Evolutionary conservation across 23 tunicate species (phyloP), one percentile per base, ranked within the genome.

Genomic region (Oikopleura vanhoeffeni): DNA sequence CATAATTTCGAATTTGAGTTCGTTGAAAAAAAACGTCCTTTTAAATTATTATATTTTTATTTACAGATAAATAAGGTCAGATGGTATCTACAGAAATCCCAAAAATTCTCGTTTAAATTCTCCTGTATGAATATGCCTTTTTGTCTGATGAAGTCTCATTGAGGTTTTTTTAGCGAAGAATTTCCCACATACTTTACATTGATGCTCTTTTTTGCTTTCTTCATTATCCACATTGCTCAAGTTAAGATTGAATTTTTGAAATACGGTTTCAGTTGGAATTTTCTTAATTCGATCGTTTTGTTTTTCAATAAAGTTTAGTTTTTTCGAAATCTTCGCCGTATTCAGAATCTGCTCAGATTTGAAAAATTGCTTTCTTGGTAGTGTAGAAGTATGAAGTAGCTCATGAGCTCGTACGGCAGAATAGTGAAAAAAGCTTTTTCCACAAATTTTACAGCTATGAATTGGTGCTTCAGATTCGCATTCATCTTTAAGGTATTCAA

Each of bases 361-460:
- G 79, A 71, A 30, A 33, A 71, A 18, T 71, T 71, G 27, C 38
- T 71, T 71, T 24, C 79, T 33, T 18, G 79, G 79, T 71, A 71
- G 35, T 2, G 79, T 71, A 33, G 79, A 71, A 71, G 79, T 71
- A 30, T 71, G 79, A 38, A 71, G 79, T 3, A 71, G 79, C 32
- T 71, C 79, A 71, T 71, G 79, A 28, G 79, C 79, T 13, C 27
- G 4, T 38, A 13, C 35, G 38, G 79, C 79, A 38, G 79, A 71
- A 33, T 71, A 33, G 79, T 71, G 79, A 30, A 71, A 71, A 30
- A 71, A 71, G 27, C 35, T 32, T 38, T 71, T 71, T 30, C 34
- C 27, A 38, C 79, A n/a, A 18, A 49, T 49, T 49, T 49, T 49
- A 18, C 60, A 49, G 60, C 18, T 49, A 18, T 49, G 18, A 18